These are phyloP conservation scores for Eutrigla gurnardus DNA, from an alignment of 2,797 vertebrate species.

Conservation along the genomic window DNA sequence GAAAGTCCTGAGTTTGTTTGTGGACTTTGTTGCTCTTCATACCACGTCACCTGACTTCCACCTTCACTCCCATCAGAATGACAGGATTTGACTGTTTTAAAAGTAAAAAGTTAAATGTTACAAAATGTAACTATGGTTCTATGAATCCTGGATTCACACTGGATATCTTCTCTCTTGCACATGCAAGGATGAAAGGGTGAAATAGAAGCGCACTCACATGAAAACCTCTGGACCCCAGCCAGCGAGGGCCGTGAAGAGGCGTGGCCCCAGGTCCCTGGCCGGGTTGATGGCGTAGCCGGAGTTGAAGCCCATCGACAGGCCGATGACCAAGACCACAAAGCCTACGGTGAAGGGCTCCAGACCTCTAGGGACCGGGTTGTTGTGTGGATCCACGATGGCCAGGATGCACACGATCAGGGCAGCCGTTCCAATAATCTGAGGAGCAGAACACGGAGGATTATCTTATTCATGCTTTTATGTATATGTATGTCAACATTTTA, in stretches of 20 bases:
- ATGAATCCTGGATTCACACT: too few species aligned
- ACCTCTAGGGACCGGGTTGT: constrained; percentile 87
- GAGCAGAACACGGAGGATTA: neutral
- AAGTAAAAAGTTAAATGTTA: too few species aligned
- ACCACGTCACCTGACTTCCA: neutral
- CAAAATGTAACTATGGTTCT: too few species aligned
- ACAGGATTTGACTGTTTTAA: too few species aligned
- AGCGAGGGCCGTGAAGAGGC: constrained; percentile 89
- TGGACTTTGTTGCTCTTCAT: too few species aligned
- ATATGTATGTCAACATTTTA: neutral
- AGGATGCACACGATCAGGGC: constrained; percentile 89
- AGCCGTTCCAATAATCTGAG: constrained; percentile 90
- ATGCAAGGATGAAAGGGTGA: too few species aligned
- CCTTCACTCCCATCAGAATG: neutral
- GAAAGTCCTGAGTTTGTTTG: neutral
- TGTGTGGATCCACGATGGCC: constrained; percentile 90
- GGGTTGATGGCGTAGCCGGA: constrained; percentile 93
- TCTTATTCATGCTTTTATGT: neutral
- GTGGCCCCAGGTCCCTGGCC: constrained; percentile 91
- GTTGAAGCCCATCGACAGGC: constrained; percentile 94
- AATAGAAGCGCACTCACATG: constrained; percentile 79
- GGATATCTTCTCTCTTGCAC: too few species aligned
- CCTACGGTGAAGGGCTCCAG: constrained; percentile 91
- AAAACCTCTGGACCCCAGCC: constrained; percentile 91
- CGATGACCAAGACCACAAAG: constrained; percentile 89